Evolutionary conservation across 2,888 invertebrate species (phyloP), one percentile per base, ranked within the genome.

Genomic region (Osedax fenrisi): DNA sequence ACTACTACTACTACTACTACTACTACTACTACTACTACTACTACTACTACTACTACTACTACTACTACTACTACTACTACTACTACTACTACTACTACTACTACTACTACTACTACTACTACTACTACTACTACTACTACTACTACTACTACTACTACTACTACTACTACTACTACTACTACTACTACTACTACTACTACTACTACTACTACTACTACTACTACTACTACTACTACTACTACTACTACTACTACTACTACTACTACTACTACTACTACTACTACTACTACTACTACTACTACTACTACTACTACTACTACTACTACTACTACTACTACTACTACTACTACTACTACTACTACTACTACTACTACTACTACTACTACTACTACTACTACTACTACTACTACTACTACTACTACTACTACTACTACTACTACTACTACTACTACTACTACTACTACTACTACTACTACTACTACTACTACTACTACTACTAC

Each of bases 1-100:
- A 56, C 56, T 56, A 56, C 56, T 17, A 56, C 13, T 17, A 56
- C 56, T 13, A 56, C 56, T 17, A 56, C 56, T 56, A 56, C 56
- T 56, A 56, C 56, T 56, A 56, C 56, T 64, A 56, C 56, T n/a
- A 56, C 56, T n/a, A 56, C 56, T 56, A n/a, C 56, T 56, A n/a
- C n/a, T n/a, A 56, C 56, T 56, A 56, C 56, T 56, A 56, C n/a
- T n/a, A 56, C 56, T 56, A 56, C 10, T 17, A 13, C 10, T 56
- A 64, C 5, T 10, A 64, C 13, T 10, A 13, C 21, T 64, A 64
- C 21, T 22, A 10, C 10, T 64, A 64, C 10, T 64, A 22, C 22
- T 64, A 64, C 66, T 64, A 21, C n/a, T 22, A n/a, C 13, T 17
- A 17, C 66, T n/a, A n/a, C 66, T 64, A 17, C 66, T 64, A n/a